Conservation (phyloP, 2,113 vertebrate species). For the Apteryx owenii region DNA sequence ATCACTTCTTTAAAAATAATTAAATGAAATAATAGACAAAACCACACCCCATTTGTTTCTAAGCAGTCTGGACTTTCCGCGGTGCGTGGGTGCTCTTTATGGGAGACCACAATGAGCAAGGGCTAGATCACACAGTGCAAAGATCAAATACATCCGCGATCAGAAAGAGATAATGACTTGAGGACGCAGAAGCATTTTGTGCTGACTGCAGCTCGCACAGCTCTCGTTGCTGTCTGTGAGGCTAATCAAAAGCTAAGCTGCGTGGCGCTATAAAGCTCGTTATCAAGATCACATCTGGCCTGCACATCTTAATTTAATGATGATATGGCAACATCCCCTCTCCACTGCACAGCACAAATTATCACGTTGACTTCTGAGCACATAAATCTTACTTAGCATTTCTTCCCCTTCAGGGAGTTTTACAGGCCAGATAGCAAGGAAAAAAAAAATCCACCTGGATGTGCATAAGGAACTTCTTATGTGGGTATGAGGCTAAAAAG, state of each 20-base stretch:
- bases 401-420: constrained; percentile 48
- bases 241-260: not conserved
- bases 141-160: not conserved
- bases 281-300: constrained; percentile 67
- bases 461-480: not conserved
- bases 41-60: not conserved
- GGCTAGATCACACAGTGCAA: not conserved
- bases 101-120: not conserved
- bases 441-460: constrained; percentile 24
- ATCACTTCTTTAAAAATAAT: not conserved
- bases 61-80: not conserved
- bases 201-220: not conserved
- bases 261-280: not conserved
- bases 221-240: not conserved
- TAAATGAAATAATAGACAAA: not conserved
- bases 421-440: constrained; percentile 16
- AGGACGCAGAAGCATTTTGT: not conserved
- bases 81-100: not conserved
- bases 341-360: constrained; percentile 53
- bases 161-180: not conserved
- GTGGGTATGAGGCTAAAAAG: not conserved
- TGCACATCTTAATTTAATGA: constrained; percentile 65
- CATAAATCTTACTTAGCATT: constrained; percentile 60
- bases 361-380: constrained; percentile 37
- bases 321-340: constrained; percentile 45